Base-by-base conservation (phyloP, 2,113 vertebrate species). In the Mus spicilegus region DNA sequence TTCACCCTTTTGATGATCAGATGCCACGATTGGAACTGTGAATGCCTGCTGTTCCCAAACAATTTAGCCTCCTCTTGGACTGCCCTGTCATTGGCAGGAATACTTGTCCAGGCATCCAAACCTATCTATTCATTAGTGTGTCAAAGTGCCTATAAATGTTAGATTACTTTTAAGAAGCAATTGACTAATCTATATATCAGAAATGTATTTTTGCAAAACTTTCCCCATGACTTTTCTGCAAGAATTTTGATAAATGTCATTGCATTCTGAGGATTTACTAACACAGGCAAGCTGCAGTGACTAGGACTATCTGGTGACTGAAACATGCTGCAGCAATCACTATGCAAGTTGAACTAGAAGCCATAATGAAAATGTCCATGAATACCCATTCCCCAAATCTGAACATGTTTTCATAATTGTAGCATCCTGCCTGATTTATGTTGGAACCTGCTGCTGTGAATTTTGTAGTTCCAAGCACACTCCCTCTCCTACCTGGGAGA, bases 71-170 rank as follows among this genome's bases (percentile, higher is more conserved):
- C 91, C 77, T 49, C 58, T 95, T 0, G 0, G 12, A 92, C 69
- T 94, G 56, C 89, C 96, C 95, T 96, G 97, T 98, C 81, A 94
- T 95, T 93, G 80, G 98, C 98, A 95, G 58, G 49, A 96, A 87
- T 76, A 82, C 86, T 97, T 97, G 84, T 77, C 95, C 95, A 96
- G 80, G 87, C 77, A 76, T 94, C 93, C 91, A 98, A 98, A 97
- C 94, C 4, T 86, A 88, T 39, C 93, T 96, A 85, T 94, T 98
- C 93, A 97, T 97, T 98, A 97, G 42, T 84, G 96, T 98, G 94
- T 97, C 97, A 96, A 88, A 97, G 97, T 94, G 51, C 90, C 94
- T 97, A 95, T 97, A 98, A 98, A 98, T 86, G 97, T 70, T 94
- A 94, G 88, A 95, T 93, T 97, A 75, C 96, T 98, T 96, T 98